Evolutionary conservation across 2,888 invertebrate genomes (phyloP).

Genomic region (Caenorhabditis zanzibari): DNA sequence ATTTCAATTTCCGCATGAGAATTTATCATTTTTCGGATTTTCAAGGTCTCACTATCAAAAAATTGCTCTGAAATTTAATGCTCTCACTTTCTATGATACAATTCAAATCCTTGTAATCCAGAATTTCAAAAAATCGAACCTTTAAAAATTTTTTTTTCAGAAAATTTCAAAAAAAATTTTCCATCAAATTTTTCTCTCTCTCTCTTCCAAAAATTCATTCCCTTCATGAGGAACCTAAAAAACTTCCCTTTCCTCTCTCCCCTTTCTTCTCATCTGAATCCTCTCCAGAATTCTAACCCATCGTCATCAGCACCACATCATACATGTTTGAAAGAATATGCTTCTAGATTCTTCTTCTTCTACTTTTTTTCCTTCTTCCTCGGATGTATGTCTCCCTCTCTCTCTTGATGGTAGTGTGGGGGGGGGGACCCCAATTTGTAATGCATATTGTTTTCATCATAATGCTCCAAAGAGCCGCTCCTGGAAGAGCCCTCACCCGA

Average conservation of each 20-base stretch:
- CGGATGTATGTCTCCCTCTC: conserved; percentile 44
- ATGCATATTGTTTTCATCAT: conserved; percentile 71
- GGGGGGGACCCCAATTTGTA: conserved; percentile 58
- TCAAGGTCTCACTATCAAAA: too few relatives aligned
- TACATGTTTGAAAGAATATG: conserved; percentile 9
- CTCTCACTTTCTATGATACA: too few relatives aligned
- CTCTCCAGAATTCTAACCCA: background rate
- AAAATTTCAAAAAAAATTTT: background rate
- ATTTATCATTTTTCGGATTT: too few relatives aligned
- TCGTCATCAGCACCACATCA: background rate
- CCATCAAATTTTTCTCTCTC: background rate
- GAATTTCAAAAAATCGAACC: too few relatives aligned
- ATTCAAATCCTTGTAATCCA: too few relatives aligned
- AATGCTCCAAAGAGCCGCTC: conserved; percentile 52
- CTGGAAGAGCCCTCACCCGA: conserved; percentile 33
- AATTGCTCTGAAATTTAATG: too few relatives aligned
- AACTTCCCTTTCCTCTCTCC: background rate
- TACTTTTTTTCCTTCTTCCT: conserved; percentile 4
- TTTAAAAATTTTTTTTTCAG: background rate
- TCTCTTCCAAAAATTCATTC: background rate
- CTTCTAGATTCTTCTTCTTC: conserved; percentile 4
- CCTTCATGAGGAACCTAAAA: background rate
- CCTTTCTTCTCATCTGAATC: background rate
- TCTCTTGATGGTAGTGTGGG: conserved; percentile 1
- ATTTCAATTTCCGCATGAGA: background rate